phyloP scores from a whole-genome alignment of 2,113 vertebrate species.

The Cygnus buccinator region DNA sequence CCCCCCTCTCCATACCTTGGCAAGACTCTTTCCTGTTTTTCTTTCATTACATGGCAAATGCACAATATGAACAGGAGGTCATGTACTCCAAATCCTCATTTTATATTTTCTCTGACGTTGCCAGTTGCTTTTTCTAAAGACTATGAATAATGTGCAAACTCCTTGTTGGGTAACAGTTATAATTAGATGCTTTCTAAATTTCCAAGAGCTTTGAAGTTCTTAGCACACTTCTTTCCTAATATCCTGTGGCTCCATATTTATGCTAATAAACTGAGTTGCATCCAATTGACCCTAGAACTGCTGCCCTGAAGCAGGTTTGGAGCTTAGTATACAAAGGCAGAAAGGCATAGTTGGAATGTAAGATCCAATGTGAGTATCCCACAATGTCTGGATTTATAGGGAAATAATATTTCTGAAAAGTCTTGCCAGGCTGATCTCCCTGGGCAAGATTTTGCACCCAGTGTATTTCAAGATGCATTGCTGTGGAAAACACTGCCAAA shows the following conservation, averaged over 20 bases:
- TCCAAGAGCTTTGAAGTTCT: not conserved
- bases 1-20: conserved; percentile 10
- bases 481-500: not conserved
- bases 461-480: not conserved
- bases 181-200: not conserved
- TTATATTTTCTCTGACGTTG: not conserved
- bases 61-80: conserved; percentile 32
- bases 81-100: not conserved
- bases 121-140: conserved; percentile 31
- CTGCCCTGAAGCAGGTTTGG: not conserved
- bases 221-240: not conserved
- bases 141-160: not conserved
- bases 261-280: not conserved
- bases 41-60: not conserved
- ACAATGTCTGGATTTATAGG: not conserved
- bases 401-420: not conserved
- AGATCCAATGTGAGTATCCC: not conserved
- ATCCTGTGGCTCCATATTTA: not conserved
- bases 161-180: not conserved
- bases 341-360: not conserved
- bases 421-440: not conserved
- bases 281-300: not conserved
- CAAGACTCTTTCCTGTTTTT: conserved; percentile 60
- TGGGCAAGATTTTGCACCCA: not conserved
- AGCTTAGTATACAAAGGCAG: not conserved